These are phyloP conservation scores for Bryconaethiops microstoma DNA, from an alignment of 2,797 vertebrate genomes.

Conservation along the genomic window DNA sequence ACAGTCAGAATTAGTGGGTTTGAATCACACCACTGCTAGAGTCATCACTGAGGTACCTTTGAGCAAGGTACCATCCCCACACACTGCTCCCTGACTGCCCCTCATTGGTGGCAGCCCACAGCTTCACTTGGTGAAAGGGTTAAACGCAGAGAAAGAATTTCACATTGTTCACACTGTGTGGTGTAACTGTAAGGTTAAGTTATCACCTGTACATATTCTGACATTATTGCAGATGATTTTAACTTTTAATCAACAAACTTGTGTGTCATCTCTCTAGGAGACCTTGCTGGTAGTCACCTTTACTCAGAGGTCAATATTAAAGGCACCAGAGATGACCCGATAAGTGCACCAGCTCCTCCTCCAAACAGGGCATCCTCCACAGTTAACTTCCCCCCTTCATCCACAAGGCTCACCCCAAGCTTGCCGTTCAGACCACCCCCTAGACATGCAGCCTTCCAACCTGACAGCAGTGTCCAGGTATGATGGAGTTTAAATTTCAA, in stretches of 20 bases:
- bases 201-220: not conserved
- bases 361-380: not conserved
- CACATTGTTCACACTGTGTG: no score
- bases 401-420: constrained; percentile 26
- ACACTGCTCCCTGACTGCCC: no score
- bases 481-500: not conserved
- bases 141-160: no score
- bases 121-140: no score
- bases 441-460: constrained; percentile 22
- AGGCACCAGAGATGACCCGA: constrained; percentile 32
- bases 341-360: constrained; percentile 13
- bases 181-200: no score
- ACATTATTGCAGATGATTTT: not conserved
- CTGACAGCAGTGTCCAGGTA: constrained; percentile 46
- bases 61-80: no score
- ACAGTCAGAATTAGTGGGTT: no score
- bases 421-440: constrained; percentile 55
- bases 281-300: constrained; percentile 42
- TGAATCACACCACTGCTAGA: no score
- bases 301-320: constrained; percentile 67
- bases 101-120: no score
- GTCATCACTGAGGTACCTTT: no score
- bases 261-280: constrained; percentile 25
- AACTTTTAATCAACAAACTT: not conserved
- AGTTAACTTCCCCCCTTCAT: not conserved